Conservation (phyloP, 37 sponge, comb jelly and placozoan genomes). For the Halichondria panicea region DNA sequence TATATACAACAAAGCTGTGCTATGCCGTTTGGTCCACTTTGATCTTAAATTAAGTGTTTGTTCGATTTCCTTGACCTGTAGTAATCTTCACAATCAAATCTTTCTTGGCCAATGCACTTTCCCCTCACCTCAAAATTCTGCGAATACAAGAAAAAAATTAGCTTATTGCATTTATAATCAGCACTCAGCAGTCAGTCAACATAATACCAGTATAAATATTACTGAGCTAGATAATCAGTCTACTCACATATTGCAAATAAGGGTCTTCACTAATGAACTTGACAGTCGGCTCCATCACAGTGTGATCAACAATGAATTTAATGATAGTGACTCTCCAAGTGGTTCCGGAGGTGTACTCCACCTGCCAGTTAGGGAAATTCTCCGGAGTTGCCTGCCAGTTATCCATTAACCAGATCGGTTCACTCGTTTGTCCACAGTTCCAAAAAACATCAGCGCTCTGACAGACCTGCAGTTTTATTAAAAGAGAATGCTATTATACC, state of each 20-base stretch:
- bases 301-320: neutral
- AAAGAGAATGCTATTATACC: too few relatives aligned
- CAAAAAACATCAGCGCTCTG: neutral
- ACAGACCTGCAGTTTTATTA: neutral
- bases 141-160: neutral
- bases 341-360: neutral
- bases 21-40: too few relatives aligned
- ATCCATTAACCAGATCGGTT: neutral
- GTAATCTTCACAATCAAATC: neutral
- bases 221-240: neutral
- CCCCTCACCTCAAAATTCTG: neutral
- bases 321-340: neutral
- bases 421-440: neutral
- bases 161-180: too few relatives aligned
- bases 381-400: neutral
- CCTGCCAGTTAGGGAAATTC: neutral
- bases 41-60: too few relatives aligned
- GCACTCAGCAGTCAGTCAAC: too few relatives aligned
- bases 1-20: too few relatives aligned
- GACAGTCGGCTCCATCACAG: neutral
- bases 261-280: neutral
- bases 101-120: neutral
- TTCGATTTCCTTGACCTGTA: too few relatives aligned
- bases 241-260: neutral
- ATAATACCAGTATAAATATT: too few relatives aligned